Conservation (phyloP, 2,888 invertebrate species). For the Hirtodrosophila duncani region DNA sequence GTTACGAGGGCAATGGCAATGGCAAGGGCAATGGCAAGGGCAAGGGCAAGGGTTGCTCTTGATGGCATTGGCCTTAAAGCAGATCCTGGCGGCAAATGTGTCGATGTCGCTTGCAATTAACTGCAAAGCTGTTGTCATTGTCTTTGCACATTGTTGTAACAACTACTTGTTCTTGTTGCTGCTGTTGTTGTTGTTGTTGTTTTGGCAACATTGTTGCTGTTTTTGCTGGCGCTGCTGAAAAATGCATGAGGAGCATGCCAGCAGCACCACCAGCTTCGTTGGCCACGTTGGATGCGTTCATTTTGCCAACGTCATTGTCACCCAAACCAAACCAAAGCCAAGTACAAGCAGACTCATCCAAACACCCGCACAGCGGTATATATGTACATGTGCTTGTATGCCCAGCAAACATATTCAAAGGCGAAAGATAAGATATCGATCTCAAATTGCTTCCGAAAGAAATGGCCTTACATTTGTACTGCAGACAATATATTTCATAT, state of each 20-base stretch:
- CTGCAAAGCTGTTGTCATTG: conserved; percentile 45
- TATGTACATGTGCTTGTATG: neutral
- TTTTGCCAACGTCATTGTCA: conserved; percentile 31
- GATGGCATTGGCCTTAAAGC: too few relatives aligned
- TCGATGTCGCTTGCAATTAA: conserved; percentile 53
- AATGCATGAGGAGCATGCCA: conserved; percentile 59
- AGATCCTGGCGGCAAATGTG: neutral
- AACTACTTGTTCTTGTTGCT: conserved; percentile 30
- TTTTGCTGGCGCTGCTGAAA: conserved; percentile 39
- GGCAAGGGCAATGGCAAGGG: neutral
- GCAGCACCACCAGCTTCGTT: conserved; percentile 58
- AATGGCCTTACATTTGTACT: too few relatives aligned
- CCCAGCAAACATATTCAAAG: neutral
- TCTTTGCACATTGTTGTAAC: conserved; percentile 41
- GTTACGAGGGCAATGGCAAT: neutral
- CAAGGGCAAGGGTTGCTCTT: too few relatives aligned
- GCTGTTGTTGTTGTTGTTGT: neutral
- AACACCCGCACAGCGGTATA: neutral
- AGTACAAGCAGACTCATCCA: conserved; percentile 8
- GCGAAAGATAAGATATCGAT: too few relatives aligned
- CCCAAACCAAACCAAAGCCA: conserved; percentile 30
- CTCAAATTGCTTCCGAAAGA: too few relatives aligned
- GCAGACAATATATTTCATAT: too few relatives aligned
- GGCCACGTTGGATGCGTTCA: conserved; percentile 39
- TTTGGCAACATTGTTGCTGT: conserved; percentile 22